Conservation (phyloP, 2,888 invertebrate species). For the Xanthorhoe designata region DNA sequence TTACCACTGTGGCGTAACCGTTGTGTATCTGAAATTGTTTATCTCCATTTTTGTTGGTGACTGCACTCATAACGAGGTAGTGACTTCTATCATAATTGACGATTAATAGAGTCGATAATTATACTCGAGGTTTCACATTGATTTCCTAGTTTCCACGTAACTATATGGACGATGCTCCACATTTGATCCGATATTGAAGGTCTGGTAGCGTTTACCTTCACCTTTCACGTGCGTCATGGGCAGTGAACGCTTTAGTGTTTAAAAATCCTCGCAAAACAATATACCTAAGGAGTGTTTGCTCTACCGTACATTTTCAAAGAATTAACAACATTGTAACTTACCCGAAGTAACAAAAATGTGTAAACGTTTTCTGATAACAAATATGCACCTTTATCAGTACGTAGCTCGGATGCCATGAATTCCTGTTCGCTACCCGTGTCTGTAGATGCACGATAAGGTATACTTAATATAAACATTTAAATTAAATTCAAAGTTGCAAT, state of each 20-base stretch:
- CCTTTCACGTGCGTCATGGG: too few relatives aligned
- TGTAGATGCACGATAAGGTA: constrained; percentile 12
- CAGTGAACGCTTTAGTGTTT: too few relatives aligned
- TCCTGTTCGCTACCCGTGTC: background rate
- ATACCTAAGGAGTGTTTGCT: background rate
- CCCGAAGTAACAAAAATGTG: background rate
- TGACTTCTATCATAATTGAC: constrained; percentile 25
- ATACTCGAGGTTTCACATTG: constrained; percentile 33
- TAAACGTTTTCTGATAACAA: background rate
- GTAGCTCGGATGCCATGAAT: background rate
- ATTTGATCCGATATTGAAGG: constrained; percentile 6
- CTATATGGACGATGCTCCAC: constrained; percentile 11
- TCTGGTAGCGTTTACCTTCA: background rate
- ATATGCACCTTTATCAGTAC: background rate
- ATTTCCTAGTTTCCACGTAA: constrained; percentile 13
- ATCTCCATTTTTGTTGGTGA: background rate
- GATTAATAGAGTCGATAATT: constrained; percentile 31
- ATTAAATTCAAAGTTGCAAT: constrained; percentile 43
- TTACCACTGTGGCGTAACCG: constrained; percentile 2
- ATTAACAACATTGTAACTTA: background rate
- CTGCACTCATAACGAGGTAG: background rate
- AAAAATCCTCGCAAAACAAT: too few relatives aligned
- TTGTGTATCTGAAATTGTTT: too few relatives aligned
- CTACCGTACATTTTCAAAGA: background rate
- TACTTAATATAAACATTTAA: constrained; percentile 34